phyloP scores from a whole-genome alignment of 2,888 invertebrate genomes.

The Sarcophaga carnaria region DNA sequence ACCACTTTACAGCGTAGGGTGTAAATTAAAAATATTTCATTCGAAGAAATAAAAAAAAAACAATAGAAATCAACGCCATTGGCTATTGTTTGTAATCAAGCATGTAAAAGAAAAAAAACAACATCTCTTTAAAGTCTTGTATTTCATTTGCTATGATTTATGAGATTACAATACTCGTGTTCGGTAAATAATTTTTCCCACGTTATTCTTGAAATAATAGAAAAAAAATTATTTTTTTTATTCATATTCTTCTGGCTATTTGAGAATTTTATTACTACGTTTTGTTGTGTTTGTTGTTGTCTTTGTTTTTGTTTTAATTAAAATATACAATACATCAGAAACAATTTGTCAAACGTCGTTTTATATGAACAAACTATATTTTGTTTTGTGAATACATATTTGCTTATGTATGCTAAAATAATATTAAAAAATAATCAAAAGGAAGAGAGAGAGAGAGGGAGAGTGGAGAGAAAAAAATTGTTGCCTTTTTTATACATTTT shows the following conservation, averaged over 20 bases:
- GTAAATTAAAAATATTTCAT: no score
- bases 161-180: not conserved
- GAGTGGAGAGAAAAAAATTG: not conserved
- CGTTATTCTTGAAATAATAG: slow-evolving; percentile 29
- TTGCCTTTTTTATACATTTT: slow-evolving; percentile 32
- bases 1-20: no score
- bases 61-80: no score
- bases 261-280: not conserved
- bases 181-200: slow-evolving; percentile 34
- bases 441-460: no score
- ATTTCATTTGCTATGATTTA: not conserved
- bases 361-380: slow-evolving; percentile 55
- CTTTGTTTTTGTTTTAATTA: slow-evolving; percentile 60
- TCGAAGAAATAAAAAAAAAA: no score
- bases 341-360: slow-evolving; percentile 68
- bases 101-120: no score
- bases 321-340: slow-evolving; percentile 66
- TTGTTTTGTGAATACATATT: not conserved
- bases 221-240: not conserved
- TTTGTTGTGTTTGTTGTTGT: slow-evolving; percentile 3
- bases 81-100: no score
- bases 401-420: slow-evolving; percentile 22
- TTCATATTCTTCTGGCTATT: not conserved
- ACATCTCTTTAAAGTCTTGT: not conserved
- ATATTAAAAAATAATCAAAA: not conserved